phyloP scores from a whole-genome alignment of 2,888 invertebrate genomes.

The Lacanobia wlatinum region DNA sequence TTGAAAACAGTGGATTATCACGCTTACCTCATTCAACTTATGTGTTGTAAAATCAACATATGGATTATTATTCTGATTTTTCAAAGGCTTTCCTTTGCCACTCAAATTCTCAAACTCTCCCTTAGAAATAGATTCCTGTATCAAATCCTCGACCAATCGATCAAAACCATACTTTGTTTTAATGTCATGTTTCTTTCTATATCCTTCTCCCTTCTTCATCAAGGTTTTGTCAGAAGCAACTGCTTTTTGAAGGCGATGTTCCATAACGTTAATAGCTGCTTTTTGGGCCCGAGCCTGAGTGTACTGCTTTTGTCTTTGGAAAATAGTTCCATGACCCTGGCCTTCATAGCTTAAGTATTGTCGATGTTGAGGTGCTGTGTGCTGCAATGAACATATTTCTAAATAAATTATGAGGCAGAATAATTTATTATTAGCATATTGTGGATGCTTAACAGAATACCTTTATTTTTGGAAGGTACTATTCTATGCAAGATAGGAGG shows the following conservation, averaged over 20 bases:
- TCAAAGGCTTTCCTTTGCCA: conserved; percentile 95
- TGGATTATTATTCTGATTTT: conserved; percentile 93
- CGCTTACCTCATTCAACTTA: conserved; percentile 94
- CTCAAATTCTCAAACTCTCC: conserved; percentile 97
- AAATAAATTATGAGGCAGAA: background rate
- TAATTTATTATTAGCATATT: background rate
- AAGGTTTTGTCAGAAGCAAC: conserved; percentile 92
- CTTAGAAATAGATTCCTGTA: conserved; percentile 97
- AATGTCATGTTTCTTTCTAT: conserved; percentile 92
- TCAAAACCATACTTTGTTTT: conserved; percentile 96
- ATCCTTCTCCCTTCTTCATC: conserved; percentile 91
- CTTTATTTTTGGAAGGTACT: background rate
- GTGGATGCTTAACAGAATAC: background rate
- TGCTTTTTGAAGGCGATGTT: conserved; percentile 92
- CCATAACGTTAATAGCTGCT: conserved; percentile 92
- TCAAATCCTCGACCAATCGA: conserved; percentile 97
- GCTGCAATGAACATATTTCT: conserved; percentile 83
- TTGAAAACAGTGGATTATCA: too few species aligned
- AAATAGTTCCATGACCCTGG: conserved; percentile 94
- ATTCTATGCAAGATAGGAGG: too few species aligned
- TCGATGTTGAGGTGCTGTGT: conserved; percentile 97
- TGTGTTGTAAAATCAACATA: conserved; percentile 97
- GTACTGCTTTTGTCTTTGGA: conserved; percentile 95
- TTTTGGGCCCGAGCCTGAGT: conserved; percentile 92
- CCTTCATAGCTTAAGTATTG: conserved; percentile 96